These are phyloP conservation scores for Capromys pilorides DNA, from an alignment of 2,797 vertebrate genomes.

Conservation along the genomic window DNA sequence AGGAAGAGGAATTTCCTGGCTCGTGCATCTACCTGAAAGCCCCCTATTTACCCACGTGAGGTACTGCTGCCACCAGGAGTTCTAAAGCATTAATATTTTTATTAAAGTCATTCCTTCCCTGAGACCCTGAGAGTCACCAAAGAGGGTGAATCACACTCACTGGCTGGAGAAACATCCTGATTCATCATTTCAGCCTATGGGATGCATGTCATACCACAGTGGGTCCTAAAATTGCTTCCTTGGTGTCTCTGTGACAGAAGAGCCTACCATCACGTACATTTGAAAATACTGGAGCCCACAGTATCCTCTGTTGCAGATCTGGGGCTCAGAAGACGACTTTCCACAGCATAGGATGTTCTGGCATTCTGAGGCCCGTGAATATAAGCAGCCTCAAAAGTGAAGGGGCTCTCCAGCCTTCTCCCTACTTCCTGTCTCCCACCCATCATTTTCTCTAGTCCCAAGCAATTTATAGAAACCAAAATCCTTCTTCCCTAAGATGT, in stretches of 20 bases:
- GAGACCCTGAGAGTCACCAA: not conserved
- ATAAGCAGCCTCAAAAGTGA: not conserved
- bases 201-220: too few relatives aligned
- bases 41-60: not conserved
- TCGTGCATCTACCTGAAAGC: not conserved
- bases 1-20: not conserved
- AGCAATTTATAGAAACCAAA: not conserved
- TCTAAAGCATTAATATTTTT: not conserved
- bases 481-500: not conserved
- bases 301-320: not conserved
- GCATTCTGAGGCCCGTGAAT: not conserved
- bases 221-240: not conserved
- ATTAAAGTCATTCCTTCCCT: not conserved
- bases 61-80: constrained; percentile 3
- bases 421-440: not conserved
- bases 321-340: not conserved
- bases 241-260: not conserved
- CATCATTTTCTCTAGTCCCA: not conserved
- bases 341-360: not conserved
- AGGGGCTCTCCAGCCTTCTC: not conserved
- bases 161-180: not conserved
- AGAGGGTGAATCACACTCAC: not conserved
- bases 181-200: not conserved
- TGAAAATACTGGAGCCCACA: not conserved
- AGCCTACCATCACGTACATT: not conserved